phyloP scores from a whole-genome alignment of 2,888 invertebrate genomes.

The Apodemia duryi region DNA sequence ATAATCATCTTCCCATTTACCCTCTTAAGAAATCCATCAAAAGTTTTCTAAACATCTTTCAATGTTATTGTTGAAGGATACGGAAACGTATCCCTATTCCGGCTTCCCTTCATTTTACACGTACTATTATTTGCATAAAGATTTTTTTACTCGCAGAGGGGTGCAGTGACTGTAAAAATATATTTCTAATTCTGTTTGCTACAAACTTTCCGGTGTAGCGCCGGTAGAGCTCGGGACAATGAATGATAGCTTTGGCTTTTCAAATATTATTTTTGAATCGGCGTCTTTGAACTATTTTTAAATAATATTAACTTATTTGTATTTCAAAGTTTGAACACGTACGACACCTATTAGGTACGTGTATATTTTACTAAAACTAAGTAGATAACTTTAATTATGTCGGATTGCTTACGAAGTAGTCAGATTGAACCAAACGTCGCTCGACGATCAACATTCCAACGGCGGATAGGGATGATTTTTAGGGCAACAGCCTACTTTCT shows the following conservation, averaged over 20 bases:
- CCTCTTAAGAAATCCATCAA: slow-evolving; percentile 3
- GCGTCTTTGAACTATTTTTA: slow-evolving; percentile 34
- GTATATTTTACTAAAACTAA: too few relatives aligned
- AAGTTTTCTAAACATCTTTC: slow-evolving; percentile 7
- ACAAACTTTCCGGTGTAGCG: slow-evolving; percentile 61
- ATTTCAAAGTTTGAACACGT: neutral
- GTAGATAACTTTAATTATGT: too few relatives aligned
- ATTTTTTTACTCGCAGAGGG: slow-evolving; percentile 56
- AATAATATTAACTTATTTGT: neutral
- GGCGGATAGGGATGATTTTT: too few relatives aligned
- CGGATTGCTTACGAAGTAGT: too few relatives aligned
- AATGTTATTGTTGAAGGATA: slow-evolving; percentile 16
- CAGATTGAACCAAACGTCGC: too few relatives aligned
- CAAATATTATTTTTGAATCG: slow-evolving; percentile 55
- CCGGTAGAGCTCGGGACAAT: slow-evolving; percentile 55
- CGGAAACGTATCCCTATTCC: slow-evolving; percentile 37
- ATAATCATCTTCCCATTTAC: neutral
- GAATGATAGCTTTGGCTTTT: slow-evolving; percentile 64
- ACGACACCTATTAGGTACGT: neutral
- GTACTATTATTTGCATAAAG: slow-evolving; percentile 77
- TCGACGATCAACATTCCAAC: too few relatives aligned
- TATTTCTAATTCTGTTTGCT: slow-evolving; percentile 73
- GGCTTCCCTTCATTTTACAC: slow-evolving; percentile 66
- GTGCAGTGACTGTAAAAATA: slow-evolving; percentile 69
- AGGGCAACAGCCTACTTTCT: too few relatives aligned